These are phyloP conservation scores for Bibio marci DNA, from an alignment of 2,888 invertebrate genomes.

Conservation along the genomic window DNA sequence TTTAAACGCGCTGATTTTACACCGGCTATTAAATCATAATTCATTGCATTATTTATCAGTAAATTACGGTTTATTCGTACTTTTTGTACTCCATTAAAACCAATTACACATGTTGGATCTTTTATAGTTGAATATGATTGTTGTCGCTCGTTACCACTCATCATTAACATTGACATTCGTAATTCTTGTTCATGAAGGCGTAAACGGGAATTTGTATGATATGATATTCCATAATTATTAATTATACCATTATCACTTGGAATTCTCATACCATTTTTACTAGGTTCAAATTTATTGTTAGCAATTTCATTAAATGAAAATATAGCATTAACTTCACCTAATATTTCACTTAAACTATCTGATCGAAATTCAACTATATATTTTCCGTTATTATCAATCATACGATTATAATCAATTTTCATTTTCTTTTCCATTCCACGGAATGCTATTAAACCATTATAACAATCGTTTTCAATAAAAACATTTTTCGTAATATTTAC, in stretches of 20 bases:
- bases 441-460: constrained; percentile 58
- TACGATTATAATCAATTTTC: constrained; percentile 60
- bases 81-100: constrained; percentile 88
- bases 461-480: constrained; percentile 74
- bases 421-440: constrained; percentile 95
- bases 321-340: constrained; percentile 65
- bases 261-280: constrained; percentile 19
- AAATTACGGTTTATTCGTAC: constrained; percentile 80
- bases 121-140: constrained; percentile 12
- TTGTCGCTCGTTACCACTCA: constrained; percentile 14
- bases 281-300: constrained; percentile 39
- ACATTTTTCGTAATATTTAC: constrained; percentile 73
- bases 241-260: constrained; percentile 16
- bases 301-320: constrained; percentile 64
- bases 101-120: constrained; percentile 68
- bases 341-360: constrained; percentile 84
- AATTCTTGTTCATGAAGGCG: constrained; percentile 8
- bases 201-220: background rate
- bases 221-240: background rate
- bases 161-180: background rate
- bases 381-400: constrained; percentile 61
- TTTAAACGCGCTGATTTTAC: constrained; percentile 74
- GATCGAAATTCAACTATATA: constrained; percentile 77
- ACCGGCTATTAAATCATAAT: constrained; percentile 87
- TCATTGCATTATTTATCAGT: constrained; percentile 62